Evolutionary conservation across 2,797 vertebrate genomes (phyloP).

Genomic region (Dendrocincla tyrannina): DNA sequence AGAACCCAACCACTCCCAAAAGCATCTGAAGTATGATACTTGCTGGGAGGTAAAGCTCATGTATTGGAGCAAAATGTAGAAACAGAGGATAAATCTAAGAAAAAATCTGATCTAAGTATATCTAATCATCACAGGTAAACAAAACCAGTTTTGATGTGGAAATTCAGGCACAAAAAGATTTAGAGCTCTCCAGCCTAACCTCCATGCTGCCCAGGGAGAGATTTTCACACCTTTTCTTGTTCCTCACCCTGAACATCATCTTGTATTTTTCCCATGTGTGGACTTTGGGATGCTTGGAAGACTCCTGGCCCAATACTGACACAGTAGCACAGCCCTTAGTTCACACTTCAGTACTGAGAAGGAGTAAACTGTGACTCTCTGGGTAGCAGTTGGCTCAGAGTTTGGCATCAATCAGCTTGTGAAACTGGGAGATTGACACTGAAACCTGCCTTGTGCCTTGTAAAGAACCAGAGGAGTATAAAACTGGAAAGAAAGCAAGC

Average conservation of each 20-base stretch:
- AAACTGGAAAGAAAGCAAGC: not conserved
- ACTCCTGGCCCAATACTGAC: not conserved
- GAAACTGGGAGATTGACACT: slow-evolving; percentile 31
- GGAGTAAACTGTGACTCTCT: slow-evolving; percentile 25
- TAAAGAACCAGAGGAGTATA: not conserved
- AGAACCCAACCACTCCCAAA: not conserved
- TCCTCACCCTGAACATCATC: not conserved
- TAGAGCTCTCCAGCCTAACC: not conserved
- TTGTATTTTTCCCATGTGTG: not conserved
- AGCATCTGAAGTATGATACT: not conserved
- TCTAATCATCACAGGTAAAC: not conserved
- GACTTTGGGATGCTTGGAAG: not conserved
- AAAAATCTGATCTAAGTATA: not conserved
- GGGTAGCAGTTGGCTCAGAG: not conserved
- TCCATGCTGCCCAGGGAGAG: not conserved
- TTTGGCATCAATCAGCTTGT: slow-evolving; percentile 38
- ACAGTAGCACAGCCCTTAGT: not conserved
- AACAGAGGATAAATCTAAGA: not conserved
- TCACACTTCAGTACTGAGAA: not conserved
- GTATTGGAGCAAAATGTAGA: not conserved
- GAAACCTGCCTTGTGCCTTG: slow-evolving; percentile 22
- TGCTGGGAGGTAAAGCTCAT: not conserved
- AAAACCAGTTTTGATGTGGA: not conserved
- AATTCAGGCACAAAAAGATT: not conserved
- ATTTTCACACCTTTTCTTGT: not conserved